Conservation (phyloP, 1,140 invertebrate species). For the Procambarus virginalis region DNA sequence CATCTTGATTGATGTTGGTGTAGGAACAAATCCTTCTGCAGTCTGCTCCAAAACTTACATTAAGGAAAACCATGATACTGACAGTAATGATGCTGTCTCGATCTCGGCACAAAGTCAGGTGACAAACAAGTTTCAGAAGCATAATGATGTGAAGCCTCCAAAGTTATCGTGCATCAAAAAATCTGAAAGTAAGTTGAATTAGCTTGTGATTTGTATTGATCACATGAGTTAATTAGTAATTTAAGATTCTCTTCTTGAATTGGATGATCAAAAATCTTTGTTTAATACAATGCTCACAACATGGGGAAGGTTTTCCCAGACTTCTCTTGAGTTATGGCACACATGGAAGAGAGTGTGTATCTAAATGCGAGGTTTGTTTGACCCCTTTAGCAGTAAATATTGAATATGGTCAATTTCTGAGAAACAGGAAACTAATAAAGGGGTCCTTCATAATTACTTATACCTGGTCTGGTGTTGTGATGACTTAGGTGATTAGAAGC, state of each 20-base stretch:
- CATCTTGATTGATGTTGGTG: slow-evolving; percentile 17
- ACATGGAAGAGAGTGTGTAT: too few species aligned
- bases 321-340: too few species aligned
- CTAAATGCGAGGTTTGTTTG: too few species aligned
- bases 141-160: background rate
- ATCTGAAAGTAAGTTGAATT: background rate
- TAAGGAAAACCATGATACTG: background rate
- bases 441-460: too few species aligned
- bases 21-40: slow-evolving; percentile 3
- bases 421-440: too few species aligned
- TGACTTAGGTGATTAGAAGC: too few species aligned
- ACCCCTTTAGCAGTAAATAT: too few species aligned
- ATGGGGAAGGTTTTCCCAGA: too few species aligned
- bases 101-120: background rate
- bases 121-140: background rate
- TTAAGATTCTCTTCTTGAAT: background rate
- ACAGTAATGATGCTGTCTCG: background rate
- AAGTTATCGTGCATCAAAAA: background rate
- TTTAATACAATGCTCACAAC: too few species aligned
- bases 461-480: too few species aligned
- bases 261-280: too few species aligned
- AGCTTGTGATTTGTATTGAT: background rate
- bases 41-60: background rate
- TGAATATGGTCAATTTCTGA: too few species aligned
- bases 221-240: background rate